phyloP scores from a whole-genome alignment of 2,888 invertebrate genomes.

The Itoplectis maculator region DNA sequence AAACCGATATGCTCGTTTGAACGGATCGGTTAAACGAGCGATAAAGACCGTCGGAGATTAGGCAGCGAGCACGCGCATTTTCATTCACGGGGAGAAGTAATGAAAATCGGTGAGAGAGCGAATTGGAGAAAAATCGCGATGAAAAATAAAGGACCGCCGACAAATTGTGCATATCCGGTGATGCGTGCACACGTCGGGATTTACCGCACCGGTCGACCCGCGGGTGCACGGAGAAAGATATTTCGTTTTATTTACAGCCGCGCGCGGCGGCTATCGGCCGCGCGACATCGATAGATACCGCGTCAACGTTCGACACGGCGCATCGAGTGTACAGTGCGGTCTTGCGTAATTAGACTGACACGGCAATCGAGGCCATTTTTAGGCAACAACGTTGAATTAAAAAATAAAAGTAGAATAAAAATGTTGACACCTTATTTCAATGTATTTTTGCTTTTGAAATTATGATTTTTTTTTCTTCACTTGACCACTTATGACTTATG shows the following conservation, averaged over 20 bases:
- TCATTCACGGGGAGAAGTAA: background rate
- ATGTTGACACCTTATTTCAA: too few relatives aligned
- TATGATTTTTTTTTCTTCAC: too few relatives aligned
- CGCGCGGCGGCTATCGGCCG: background rate
- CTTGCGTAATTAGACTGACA: background rate
- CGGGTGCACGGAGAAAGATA: background rate
- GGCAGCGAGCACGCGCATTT: background rate
- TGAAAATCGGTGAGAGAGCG: background rate
- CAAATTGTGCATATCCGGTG: background rate
- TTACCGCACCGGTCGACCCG: background rate
- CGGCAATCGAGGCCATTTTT: too few relatives aligned
- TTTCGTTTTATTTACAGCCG: slow-evolving; percentile 25
- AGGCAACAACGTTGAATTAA: too few relatives aligned
- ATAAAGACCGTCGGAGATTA: background rate
- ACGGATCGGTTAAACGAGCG: background rate
- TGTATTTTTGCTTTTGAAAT: too few relatives aligned
- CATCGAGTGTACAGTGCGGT: background rate
- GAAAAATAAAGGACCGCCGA: background rate
- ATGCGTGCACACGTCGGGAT: slow-evolving; percentile 12
- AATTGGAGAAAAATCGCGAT: background rate
- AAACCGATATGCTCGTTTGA: background rate
- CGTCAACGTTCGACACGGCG: slow-evolving; percentile 13
- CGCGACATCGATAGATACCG: slow-evolving; percentile 1
- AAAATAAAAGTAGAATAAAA: too few relatives aligned
- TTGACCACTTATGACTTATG: too few relatives aligned